Conservation (phyloP, 2,113 vertebrate genomes). For the Oreotrochilus melanogaster region DNA sequence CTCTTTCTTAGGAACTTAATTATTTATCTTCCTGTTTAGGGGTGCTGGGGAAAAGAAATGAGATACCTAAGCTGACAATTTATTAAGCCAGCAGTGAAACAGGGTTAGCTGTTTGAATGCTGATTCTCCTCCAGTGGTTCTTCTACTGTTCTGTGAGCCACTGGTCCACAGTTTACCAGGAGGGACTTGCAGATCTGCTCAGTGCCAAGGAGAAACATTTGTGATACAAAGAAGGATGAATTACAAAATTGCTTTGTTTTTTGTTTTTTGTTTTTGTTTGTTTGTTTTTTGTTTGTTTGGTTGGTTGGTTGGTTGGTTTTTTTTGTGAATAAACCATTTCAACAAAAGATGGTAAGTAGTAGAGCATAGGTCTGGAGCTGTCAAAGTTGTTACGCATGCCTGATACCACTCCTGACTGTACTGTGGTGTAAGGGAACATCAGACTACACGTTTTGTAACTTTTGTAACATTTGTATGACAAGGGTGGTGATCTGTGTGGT, state of each 20-base stretch:
- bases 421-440: no score
- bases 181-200: background rate
- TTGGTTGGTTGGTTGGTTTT: background rate
- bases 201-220: background rate
- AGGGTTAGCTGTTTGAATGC: background rate
- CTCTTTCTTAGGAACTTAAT: background rate
- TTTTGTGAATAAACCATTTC: background rate
- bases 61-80: background rate
- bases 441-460: accelerated
- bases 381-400: accelerated
- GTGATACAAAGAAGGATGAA: accelerated
- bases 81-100: background rate
- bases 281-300: background rate
- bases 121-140: background rate
- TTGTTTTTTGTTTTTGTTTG: background rate
- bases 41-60: background rate
- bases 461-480: accelerated
- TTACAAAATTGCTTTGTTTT: background rate
- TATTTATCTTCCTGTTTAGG: background rate
- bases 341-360: accelerated
- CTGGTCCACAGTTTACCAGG: background rate
- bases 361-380: background rate
- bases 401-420: accelerated
- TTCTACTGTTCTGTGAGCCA: background rate
- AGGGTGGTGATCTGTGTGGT: accelerated